These are phyloP conservation scores for Semnornis frantzii DNA, from an alignment of 2,113 vertebrate genomes.

Conservation along the genomic window DNA sequence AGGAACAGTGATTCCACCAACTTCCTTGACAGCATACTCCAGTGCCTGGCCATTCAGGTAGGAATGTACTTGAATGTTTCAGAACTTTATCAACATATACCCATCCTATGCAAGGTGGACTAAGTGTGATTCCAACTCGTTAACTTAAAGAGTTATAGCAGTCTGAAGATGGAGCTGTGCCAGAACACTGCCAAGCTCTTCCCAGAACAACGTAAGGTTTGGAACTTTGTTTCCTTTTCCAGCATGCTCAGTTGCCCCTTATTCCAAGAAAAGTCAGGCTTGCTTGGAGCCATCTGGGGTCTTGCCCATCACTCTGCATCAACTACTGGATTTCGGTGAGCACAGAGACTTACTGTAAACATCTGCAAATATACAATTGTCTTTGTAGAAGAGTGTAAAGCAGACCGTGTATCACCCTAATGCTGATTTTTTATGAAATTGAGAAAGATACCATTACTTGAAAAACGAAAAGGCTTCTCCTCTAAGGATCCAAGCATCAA, in stretches of 20 bases:
- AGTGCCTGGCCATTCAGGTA: too few relatives aligned
- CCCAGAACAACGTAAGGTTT: neutral
- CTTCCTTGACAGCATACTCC: too few relatives aligned
- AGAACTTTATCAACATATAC: neutral
- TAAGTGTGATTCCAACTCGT: neutral
- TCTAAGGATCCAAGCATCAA: neutral
- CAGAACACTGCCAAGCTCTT: neutral
- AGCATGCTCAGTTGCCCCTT: neutral
- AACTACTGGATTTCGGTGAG: fast-evolving
- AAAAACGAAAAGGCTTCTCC: fast-evolving
- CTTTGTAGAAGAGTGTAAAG: neutral
- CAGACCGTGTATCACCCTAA: neutral
- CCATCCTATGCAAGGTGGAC: neutral
- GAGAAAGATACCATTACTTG: neutral
- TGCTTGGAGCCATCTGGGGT: neutral
- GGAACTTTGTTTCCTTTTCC: neutral
- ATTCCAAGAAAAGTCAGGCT: neutral
- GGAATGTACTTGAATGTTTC: neutral
- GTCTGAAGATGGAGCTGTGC: neutral
- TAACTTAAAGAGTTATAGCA: neutral
- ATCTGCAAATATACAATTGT: neutral
- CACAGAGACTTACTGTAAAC: neutral
- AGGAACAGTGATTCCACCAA: too few relatives aligned
- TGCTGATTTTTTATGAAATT: neutral
- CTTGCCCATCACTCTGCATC: neutral